Conservation (phyloP, 2,888 invertebrate genomes). For the Parthenolecanium corni region DNA sequence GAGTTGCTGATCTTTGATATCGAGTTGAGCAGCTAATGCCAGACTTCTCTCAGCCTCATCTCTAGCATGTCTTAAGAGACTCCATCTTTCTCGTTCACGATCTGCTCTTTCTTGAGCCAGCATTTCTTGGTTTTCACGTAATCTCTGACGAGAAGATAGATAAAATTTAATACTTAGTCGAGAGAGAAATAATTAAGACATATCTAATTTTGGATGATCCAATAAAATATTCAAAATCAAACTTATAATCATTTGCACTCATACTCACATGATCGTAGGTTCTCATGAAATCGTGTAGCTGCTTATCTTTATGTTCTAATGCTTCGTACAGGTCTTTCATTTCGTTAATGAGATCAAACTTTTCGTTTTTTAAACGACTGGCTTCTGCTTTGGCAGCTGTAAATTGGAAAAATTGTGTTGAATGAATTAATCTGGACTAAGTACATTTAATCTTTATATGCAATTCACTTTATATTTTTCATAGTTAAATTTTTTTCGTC, state of each 20-base stretch:
- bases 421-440: no score
- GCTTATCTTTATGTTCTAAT: slow-evolving; percentile 87
- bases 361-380: slow-evolving; percentile 82
- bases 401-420: slow-evolving; percentile 38
- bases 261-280: slow-evolving; percentile 75
- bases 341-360: slow-evolving; percentile 82
- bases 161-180: slow-evolving; percentile 26
- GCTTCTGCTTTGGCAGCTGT: slow-evolving; percentile 75
- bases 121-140: slow-evolving; percentile 64
- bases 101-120: slow-evolving; percentile 53
- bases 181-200: not conserved
- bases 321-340: slow-evolving; percentile 91
- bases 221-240: not conserved
- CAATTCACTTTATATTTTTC: no score
- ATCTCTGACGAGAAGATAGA: slow-evolving; percentile 47
- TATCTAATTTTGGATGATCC: not conserved
- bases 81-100: slow-evolving; percentile 78
- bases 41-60: slow-evolving; percentile 82
- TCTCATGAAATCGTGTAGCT: slow-evolving; percentile 82
- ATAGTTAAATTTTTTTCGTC: no score
- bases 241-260: not conserved
- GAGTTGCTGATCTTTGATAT: slow-evolving; percentile 72
- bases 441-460: no score
- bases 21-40: slow-evolving; percentile 74
- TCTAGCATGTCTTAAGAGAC: slow-evolving; percentile 70